Evolutionary conservation across 2,113 vertebrate species (phyloP).

Genomic region (Pitta sordida): DNA sequence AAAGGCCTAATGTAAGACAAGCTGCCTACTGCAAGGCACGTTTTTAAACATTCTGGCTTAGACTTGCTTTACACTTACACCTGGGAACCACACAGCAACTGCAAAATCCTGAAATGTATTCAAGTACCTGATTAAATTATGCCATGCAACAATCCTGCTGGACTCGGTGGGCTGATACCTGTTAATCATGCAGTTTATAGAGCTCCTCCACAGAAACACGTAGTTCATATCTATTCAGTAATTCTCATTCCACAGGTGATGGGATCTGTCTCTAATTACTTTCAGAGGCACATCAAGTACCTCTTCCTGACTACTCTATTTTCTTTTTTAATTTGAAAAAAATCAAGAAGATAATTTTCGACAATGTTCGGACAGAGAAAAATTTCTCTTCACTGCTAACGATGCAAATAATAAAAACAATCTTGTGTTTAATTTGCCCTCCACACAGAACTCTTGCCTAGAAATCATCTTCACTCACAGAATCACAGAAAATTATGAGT

Average conservation of each 20-base stretch:
- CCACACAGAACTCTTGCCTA: background rate
- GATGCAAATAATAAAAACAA: slow-evolving; percentile 1
- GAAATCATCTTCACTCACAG: background rate
- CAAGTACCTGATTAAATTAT: background rate
- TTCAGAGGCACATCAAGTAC: background rate
- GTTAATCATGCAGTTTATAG: background rate
- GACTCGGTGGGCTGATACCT: background rate
- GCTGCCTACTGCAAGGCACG: rapidly evolving
- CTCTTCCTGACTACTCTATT: background rate
- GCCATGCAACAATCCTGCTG: background rate
- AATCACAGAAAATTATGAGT: no score
- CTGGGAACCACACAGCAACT: background rate
- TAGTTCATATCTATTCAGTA: background rate
- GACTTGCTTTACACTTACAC: background rate
- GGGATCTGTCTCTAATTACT: background rate
- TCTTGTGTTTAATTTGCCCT: background rate
- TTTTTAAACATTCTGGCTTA: background rate
- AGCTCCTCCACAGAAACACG: background rate
- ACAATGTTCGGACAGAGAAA: background rate
- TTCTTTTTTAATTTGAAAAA: background rate
- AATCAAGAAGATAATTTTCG: background rate
- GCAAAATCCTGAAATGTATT: background rate
- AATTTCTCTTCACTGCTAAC: background rate
- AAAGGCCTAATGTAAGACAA: background rate
- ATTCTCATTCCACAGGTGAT: slow-evolving; percentile 19